Base-by-base conservation (phyloP, 1,140 invertebrate species). In the Ganaspis sp. region DNA sequence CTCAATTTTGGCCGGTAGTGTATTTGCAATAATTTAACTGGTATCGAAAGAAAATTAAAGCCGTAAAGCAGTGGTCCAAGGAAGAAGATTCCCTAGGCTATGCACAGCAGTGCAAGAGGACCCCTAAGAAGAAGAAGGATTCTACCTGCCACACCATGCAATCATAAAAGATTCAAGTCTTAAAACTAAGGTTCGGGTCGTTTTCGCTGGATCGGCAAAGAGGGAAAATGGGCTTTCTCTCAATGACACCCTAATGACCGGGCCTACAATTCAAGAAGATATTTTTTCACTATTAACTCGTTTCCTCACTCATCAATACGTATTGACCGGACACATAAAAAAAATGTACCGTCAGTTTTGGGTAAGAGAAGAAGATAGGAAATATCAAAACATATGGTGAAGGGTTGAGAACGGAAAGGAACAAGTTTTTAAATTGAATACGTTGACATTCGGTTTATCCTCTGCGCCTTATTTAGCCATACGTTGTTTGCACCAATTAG, bases 271-370 rank as follows among this genome's bases (percentile, higher is more conserved):
- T 38, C 87, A 87, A 53, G 23, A 81, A 21, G 80, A 86, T 69
- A 69, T 90, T 17, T 85, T 88, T 42, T 75, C 76, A 5, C 83
- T 88, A 15, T 17, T 90, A 15, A 19, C 84, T 1, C 58, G 77
- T 6, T 90, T 89, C 78, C 69, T 87, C 42, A 79, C 37, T 12
- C 75, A 85, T 76, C n/a, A 72, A 53, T 80, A 81, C 69, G 88
- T 84, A 4, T 71, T 89, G 23, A 84, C 81, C 9, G 87, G 86
- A 0, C 90, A 91, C 73, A 86, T 91, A 11, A 73, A 78, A 19
- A 90, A 92, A 80, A 91, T 90, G 87, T 90, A 87, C 81, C 58
- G 86, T n/a, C 85, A 88, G 64, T 83, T 90, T 17, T 11, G 19
- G 5, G 23, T 72, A 4, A 34, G 45, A 49, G n/a, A 49, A 4